Evolutionary conservation across 2,797 vertebrate genomes (phyloP).

Genomic region (Lycodopsis pacificus): DNA sequence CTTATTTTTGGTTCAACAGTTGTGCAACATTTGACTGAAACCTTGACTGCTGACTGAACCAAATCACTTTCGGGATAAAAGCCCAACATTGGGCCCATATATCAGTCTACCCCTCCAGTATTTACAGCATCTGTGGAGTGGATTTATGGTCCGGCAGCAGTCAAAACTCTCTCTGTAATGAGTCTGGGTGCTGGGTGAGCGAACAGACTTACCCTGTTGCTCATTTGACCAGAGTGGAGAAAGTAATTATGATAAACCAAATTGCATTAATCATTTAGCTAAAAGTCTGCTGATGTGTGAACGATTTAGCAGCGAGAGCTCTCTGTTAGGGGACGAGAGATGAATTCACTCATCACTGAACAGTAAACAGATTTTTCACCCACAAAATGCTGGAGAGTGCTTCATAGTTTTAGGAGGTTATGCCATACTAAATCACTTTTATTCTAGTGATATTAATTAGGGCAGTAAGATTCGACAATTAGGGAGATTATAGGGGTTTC

Average conservation of each 20-base stretch:
- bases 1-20: neutral
- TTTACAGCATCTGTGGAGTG: conserved; percentile 35
- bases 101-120: conserved; percentile 5
- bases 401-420: conserved; percentile 18
- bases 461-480: conserved; percentile 20
- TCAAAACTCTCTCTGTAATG: conserved; percentile 67
- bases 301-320: conserved; percentile 67
- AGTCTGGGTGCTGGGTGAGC: conserved; percentile 66
- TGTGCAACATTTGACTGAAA: conserved; percentile 13
- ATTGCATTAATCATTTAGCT: conserved; percentile 77
- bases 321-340: conserved; percentile 51
- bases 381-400: conserved; percentile 14
- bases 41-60: conserved; percentile 1
- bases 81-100: neutral
- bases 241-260: conserved; percentile 78
- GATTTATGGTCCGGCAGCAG: conserved; percentile 41
- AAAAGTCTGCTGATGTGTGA: conserved; percentile 76
- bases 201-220: conserved; percentile 69
- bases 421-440: conserved; percentile 27
- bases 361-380: conserved; percentile 49
- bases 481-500: conserved; percentile 17
- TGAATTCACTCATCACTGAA: conserved; percentile 40
- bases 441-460: conserved; percentile 34
- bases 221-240: conserved; percentile 73
- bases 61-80: conserved; percentile 21